Conservation (phyloP, 2,113 vertebrate genomes). For the Oenanthe melanoleuca region DNA sequence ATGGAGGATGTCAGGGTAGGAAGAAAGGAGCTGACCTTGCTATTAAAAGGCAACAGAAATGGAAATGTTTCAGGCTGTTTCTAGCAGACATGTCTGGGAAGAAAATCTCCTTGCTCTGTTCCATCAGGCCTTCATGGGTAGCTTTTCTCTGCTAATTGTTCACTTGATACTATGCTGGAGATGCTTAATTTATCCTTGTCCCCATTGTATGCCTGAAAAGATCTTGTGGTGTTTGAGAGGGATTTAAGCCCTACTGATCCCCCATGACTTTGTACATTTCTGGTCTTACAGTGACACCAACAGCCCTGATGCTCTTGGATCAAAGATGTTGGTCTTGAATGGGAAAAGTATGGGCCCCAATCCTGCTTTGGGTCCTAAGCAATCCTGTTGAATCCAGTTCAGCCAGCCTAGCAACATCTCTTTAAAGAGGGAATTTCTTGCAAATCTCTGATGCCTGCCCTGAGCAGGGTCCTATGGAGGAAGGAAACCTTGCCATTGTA, state of each 20-base stretch:
- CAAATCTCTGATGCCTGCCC: not conserved
- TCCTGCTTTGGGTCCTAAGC: not conserved
- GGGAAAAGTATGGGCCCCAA: not conserved
- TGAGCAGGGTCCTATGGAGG: not conserved
- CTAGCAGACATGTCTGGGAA: not conserved
- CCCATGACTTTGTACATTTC: accelerated
- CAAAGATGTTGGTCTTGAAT: not conserved
- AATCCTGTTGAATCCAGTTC: not conserved
- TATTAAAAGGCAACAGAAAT: constrained; percentile 34
- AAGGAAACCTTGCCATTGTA: not conserved
- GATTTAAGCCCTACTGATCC: not conserved
- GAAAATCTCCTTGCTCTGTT: not conserved
- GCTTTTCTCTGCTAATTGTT: constrained; percentile 21
- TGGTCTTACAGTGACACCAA: not conserved
- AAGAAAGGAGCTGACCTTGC: constrained; percentile 38
- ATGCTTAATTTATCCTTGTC: not conserved
- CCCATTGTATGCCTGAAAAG: not conserved
- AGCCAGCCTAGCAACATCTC: not conserved
- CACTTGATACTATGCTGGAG: not conserved
- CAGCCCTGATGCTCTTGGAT: accelerated
- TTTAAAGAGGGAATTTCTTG: not conserved
- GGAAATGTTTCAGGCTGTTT: constrained; percentile 30
- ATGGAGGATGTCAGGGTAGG: constrained; percentile 23
- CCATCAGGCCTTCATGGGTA: not conserved
- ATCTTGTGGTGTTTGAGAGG: not conserved